Conservation (phyloP, 2,113 vertebrate genomes). For the Pseudorectes ferrugineus region DNA sequence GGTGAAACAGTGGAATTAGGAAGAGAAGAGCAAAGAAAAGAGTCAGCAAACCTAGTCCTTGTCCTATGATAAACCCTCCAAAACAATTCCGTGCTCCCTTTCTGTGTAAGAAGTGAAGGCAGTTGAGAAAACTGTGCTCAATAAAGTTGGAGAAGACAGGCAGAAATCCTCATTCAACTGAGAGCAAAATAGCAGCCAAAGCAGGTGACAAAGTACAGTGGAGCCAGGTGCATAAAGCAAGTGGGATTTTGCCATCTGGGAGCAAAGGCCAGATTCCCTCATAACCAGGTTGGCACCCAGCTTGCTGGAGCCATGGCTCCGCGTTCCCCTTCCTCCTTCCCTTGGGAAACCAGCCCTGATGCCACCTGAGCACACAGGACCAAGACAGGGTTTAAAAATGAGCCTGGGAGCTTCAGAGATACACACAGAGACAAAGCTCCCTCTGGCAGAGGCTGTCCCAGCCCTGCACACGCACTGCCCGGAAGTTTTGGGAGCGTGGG, state of each 20-base stretch:
- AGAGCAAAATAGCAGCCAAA: neutral
- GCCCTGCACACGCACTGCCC: rapidly evolving
- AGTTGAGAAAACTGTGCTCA: neutral
- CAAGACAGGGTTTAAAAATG: neutral
- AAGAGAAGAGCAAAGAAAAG: neutral
- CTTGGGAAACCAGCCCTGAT: neutral
- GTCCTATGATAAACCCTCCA: neutral
- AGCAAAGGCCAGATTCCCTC: neutral
- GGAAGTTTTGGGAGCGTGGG: rapidly evolving
- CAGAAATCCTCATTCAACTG: neutral
- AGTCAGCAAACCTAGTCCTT: neutral
- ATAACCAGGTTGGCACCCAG: neutral
- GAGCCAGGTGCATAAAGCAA: neutral
- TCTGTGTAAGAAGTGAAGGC: neutral
- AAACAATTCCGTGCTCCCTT: neutral
- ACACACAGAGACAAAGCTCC: neutral
- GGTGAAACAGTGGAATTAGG: neutral
- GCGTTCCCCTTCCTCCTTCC: neutral
- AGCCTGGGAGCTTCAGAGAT: neutral
- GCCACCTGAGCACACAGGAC: neutral
- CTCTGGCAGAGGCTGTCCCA: neutral
- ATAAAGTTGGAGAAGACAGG: neutral
- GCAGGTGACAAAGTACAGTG: neutral
- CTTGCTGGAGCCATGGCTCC: neutral
- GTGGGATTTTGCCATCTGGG: neutral